phyloP scores from a whole-genome alignment of 2,888 invertebrate species.

The Clitarchus hookeri region DNA sequence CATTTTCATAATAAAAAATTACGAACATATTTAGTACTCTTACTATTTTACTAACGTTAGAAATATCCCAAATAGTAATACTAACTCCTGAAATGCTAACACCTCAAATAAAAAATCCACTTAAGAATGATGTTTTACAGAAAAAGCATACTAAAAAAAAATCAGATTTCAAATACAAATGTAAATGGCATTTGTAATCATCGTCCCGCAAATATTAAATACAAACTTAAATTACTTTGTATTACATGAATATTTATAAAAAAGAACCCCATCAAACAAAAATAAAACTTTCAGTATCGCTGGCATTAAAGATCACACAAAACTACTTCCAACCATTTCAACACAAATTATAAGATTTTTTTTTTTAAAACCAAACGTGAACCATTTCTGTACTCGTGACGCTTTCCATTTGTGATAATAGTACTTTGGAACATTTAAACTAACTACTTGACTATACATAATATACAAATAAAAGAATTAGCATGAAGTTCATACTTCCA shows the following conservation, averaged over 20 bases:
- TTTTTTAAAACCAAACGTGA: not conserved
- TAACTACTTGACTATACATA: not conserved
- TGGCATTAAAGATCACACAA: not conserved
- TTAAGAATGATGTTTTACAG: not conserved
- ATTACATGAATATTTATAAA: not conserved
- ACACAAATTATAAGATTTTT: not conserved
- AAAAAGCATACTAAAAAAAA: not conserved
- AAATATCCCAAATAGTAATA: not conserved
- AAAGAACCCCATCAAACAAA: not conserved
- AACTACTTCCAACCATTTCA: too few relatives aligned
- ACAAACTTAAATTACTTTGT: not conserved
- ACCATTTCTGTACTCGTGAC: not conserved
- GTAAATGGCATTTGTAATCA: not conserved
- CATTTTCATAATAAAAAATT: not conserved
- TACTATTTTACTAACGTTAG: not conserved
- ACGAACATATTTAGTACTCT: not conserved
- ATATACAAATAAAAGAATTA: not conserved
- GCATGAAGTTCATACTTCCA: not conserved
- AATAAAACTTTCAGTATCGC: not conserved
- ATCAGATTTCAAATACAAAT: constrained; percentile 9
- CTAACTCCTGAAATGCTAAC: not conserved
- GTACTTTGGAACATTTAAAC: not conserved
- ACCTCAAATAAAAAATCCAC: not conserved
- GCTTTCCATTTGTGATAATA: not conserved
- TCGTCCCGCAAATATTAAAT: not conserved